These are phyloP conservation scores for Sebastiscus albofasciatus DNA, from an alignment of 2,797 vertebrate species.

Conservation along the genomic window DNA sequence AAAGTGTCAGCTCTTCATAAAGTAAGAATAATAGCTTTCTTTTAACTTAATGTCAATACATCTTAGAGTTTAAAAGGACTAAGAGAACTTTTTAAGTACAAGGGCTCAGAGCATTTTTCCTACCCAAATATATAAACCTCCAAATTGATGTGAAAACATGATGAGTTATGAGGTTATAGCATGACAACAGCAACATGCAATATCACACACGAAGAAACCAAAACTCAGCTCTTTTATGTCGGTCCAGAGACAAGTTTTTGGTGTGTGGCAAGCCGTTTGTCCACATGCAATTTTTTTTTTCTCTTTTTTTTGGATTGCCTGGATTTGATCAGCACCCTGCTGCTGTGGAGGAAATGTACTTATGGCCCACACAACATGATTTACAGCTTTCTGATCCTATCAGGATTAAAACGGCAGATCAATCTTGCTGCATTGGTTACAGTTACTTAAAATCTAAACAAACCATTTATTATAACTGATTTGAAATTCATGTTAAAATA, in stretches of 20 bases:
- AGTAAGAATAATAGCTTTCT: neutral
- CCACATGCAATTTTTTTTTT: neutral
- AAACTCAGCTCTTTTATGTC: slow-evolving; percentile 13
- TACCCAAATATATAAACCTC: slow-evolving; percentile 5
- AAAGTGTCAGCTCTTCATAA: slow-evolving; percentile 15
- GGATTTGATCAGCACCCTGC: neutral
- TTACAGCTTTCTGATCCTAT: neutral
- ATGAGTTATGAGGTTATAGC: slow-evolving; percentile 31
- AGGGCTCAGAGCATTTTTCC: neutral
- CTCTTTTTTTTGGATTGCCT: neutral
- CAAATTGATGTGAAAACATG: slow-evolving; percentile 26
- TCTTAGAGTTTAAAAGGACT: neutral
- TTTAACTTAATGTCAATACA: slow-evolving; percentile 1
- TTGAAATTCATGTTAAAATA: neutral
- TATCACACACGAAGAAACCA: slow-evolving; percentile 4
- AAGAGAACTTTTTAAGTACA: neutral
- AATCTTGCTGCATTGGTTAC: neutral
- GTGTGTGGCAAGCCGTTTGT: neutral
- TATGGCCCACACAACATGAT: neutral
- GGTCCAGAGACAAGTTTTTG: slow-evolving; percentile 3
- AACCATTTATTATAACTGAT: neutral
- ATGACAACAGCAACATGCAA: slow-evolving; percentile 23
- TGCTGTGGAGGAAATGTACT: neutral
- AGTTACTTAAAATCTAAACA: neutral
- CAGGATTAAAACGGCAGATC: neutral